Evolutionary conservation across 2,113 vertebrate species (phyloP).

Genomic region (Hyperopisus bebe): DNA sequence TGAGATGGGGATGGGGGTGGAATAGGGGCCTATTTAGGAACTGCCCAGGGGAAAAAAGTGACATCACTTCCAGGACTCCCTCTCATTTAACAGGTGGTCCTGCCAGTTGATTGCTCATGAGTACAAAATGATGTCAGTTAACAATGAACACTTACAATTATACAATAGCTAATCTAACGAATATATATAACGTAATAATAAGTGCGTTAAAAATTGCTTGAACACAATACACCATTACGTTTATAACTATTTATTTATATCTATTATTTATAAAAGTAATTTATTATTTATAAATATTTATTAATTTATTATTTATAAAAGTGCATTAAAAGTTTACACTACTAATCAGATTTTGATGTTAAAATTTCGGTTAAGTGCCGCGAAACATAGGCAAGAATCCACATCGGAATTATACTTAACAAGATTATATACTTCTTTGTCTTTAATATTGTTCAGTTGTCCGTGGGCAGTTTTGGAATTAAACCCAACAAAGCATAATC

Average conservation of each 20-base stretch:
- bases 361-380: neutral
- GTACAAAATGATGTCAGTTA: neutral
- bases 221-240: too few species aligned
- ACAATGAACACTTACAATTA: neutral
- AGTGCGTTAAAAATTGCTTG: too few species aligned
- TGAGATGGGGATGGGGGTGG: neutral
- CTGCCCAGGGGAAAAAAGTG: neutral
- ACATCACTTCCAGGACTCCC: neutral
- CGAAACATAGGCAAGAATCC: neutral
- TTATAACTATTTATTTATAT: too few species aligned
- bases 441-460: too few species aligned
- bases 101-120: neutral
- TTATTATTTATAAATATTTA: too few species aligned
- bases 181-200: too few species aligned
- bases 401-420: too few species aligned
- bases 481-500: too few species aligned
- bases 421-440: too few species aligned
- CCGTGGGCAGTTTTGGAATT: too few species aligned
- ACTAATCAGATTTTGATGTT: neutral
- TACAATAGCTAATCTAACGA: neutral
- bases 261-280: too few species aligned
- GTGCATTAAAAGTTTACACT: neutral
- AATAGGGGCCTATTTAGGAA: neutral
- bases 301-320: neutral
- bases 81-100: neutral